A percentile compares a stretch with the other conserved stretches of the same genome.
phyloP scores from a whole-genome alignment of 1,140 invertebrate species.

The Pachypsylla venusta region DNA sequence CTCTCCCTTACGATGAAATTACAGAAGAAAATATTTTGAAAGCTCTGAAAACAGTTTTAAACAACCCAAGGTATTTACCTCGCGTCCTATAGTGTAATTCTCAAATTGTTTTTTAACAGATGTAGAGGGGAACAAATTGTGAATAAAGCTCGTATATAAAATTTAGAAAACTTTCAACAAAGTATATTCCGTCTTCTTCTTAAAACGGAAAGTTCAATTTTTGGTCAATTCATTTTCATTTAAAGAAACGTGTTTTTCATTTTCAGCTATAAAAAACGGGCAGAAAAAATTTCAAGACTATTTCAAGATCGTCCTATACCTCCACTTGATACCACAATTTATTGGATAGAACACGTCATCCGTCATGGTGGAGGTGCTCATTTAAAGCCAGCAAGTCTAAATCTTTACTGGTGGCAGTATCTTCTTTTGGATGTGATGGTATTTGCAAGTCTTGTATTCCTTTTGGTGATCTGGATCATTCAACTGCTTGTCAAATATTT shows the following conservation, averaged over 20 bases:
- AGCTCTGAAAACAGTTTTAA: conserved; percentile 25
- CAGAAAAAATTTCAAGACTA: conserved; percentile 10
- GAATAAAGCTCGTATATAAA: too few species aligned
- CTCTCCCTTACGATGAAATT: conserved; percentile 26
- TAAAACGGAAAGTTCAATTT: too few species aligned
- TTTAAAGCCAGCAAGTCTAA: neutral
- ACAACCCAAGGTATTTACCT: conserved; percentile 26
- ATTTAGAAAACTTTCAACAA: too few species aligned
- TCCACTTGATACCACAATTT: conserved; percentile 37
- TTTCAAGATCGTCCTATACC: conserved; percentile 34
- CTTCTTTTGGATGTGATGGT: conserved; percentile 17
- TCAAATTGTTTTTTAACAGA: too few species aligned
- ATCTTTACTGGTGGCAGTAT: conserved; percentile 20
- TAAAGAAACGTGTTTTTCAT: neutral
- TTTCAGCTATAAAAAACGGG: conserved; percentile 19
- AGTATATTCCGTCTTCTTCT: too few species aligned
- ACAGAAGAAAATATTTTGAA: conserved; percentile 25
- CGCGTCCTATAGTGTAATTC: too few species aligned
- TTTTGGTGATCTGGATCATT: too few species aligned
- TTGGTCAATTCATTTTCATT: too few species aligned
- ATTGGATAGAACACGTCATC: conserved; percentile 42
- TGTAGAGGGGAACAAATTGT: too few species aligned
- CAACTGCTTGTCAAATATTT: too few species aligned
- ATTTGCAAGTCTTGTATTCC: too few species aligned
- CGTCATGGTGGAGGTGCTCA: conserved; percentile 33